Percentiles rank a stretch among this genome's conserved stretches.
Evolutionary conservation across 2,797 vertebrate species (phyloP).

Genomic region (Poecilia velifera): DNA sequence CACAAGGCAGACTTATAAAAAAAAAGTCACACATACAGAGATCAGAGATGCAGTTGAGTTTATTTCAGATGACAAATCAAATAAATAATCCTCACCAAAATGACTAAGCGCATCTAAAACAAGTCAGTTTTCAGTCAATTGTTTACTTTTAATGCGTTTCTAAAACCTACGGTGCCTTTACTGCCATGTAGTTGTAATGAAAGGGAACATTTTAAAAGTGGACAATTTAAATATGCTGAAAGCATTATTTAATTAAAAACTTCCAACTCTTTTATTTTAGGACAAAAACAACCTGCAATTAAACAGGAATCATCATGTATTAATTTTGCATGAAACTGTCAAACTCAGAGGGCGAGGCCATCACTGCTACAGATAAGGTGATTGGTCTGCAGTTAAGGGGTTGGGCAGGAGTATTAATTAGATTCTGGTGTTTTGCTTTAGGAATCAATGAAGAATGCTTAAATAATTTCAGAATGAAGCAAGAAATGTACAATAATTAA

Average conservation of each 20-base stretch:
- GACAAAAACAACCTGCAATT: background rate
- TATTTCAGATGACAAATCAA: background rate
- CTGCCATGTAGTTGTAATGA: too few species aligned
- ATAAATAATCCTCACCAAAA: background rate
- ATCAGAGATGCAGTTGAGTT: background rate
- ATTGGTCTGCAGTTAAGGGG: background rate
- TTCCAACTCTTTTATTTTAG: background rate
- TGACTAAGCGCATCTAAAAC: background rate
- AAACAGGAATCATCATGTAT: background rate
- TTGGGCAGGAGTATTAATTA: background rate
- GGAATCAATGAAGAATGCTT: too few species aligned
- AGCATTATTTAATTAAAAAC: too few species aligned
- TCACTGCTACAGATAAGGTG: background rate
- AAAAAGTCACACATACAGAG: background rate
- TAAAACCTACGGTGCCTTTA: too few species aligned
- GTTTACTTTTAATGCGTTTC: too few species aligned
- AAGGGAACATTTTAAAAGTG: too few species aligned
- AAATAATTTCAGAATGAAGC: background rate
- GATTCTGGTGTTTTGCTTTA: background rate
- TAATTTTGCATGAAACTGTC: background rate
- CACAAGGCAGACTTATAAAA: too few species aligned
- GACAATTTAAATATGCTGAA: too few species aligned
- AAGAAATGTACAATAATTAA: background rate
- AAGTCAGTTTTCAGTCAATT: too few species aligned
- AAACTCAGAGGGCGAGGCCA: background rate